Base-by-base conservation (phyloP, 2,113 vertebrate genomes). In the Eurypyga helias region DNA sequence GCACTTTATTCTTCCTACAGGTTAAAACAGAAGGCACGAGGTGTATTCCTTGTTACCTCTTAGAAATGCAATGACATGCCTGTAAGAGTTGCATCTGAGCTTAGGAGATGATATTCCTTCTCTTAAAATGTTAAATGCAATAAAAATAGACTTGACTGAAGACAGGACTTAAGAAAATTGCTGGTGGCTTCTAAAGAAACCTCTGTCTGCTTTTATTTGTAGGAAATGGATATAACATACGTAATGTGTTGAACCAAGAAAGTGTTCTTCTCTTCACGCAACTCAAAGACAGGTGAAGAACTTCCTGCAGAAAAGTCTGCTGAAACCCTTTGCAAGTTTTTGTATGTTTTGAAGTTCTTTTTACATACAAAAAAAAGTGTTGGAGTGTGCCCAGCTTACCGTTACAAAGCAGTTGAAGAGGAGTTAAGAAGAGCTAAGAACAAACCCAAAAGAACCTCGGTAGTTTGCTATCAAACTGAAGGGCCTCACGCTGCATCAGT, bases 201-300 rank as follows among this genome's bases (percentile, higher is more conserved):
- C 17, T 36, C 51, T 38, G 4, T 93, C 13, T 96, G 65, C 33
- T 86, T 94, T 96, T 92, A 12, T 86, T 97, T 95, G 51, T 91
- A 98, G 98, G 98, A 96, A 98, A 98, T 91, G 75, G 81, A 79
- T 98, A 98, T 80, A 98, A 98, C 87, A 90, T 98, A 91, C 97
- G 20, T 71, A 98, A 98, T 95, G 97, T 98, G 76, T 93, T 97
- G 93, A 96, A 98, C 13, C 86, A 98, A 65, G 97, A 98, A 57
- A 97, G 98, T 54, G 20, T 98, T 94, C 95, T 98, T 92, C 21
- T 98, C 85, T 98, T 98, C 96, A 98, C 98, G 14, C 98, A 98
- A 34, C 91, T 98, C 90, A 98, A 98, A 93, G 52, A 91, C 81
- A 94, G 58, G 79, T 89, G 92, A 96, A 76, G 57, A 57, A 67